Evolutionary conservation across 2,888 invertebrate species (phyloP).

Genomic region (Polydrusus cervinus): DNA sequence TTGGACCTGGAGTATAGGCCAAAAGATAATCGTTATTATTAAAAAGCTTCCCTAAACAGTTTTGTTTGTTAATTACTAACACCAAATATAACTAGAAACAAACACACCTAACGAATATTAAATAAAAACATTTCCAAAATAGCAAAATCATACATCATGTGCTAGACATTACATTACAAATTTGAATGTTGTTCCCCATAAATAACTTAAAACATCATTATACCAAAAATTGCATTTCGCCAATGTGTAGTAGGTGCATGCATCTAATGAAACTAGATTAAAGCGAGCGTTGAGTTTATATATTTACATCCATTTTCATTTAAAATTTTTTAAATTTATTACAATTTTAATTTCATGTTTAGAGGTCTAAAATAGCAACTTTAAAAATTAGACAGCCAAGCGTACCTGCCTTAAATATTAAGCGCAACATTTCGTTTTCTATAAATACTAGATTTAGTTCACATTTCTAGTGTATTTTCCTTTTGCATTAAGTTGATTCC

Average conservation of each 20-base stretch:
- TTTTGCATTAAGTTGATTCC: too few species aligned
- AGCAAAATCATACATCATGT: background rate
- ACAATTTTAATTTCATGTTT: too few species aligned
- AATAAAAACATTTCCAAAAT: slow-evolving; percentile 1
- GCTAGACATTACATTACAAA: background rate
- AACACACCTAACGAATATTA: background rate
- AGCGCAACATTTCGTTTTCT: too few species aligned
- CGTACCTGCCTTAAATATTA: too few species aligned
- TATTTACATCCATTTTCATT: too few species aligned
- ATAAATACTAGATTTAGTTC: too few species aligned
- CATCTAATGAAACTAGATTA: background rate
- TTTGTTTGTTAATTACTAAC: slow-evolving; percentile 1
- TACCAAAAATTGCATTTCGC: background rate
- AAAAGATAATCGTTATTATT: too few species aligned
- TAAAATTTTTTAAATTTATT: too few species aligned
- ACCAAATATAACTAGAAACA: background rate
- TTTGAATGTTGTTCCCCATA: background rate
- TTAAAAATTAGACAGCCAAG: too few species aligned
- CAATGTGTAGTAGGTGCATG: background rate
- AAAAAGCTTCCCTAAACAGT: background rate
- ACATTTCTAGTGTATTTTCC: too few species aligned
- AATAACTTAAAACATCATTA: slow-evolving; percentile 5
- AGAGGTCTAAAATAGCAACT: too few species aligned
- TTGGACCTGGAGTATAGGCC: too few species aligned
- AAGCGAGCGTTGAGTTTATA: background rate